Conservation (phyloP, 2,113 vertebrate genomes). For the Actenoides lindsayi region DNA sequence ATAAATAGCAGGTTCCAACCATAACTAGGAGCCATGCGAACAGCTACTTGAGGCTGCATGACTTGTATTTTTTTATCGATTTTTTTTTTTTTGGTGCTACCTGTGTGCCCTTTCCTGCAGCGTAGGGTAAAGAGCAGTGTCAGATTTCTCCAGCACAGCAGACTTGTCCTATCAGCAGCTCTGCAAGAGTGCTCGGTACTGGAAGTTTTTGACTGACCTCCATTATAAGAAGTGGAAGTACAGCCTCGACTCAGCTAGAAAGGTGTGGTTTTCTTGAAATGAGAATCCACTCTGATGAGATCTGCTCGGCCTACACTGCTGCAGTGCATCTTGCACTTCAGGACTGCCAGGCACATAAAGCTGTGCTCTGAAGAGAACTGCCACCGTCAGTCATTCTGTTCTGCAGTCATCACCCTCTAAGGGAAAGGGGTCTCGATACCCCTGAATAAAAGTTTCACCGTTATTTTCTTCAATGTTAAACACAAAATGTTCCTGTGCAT, state of each 20-base stretch:
- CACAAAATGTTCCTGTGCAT: not conserved
- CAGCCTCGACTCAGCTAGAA: not conserved
- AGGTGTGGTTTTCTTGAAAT: not conserved
- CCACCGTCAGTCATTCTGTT: not conserved
- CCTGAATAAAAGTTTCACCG: not conserved
- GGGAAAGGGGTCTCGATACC: not conserved
- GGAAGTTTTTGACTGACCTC: not conserved
- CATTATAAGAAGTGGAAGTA: not conserved
- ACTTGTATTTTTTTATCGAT: no score
- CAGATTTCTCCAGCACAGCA: not conserved
- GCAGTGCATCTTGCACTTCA: not conserved
- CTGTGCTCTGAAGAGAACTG: not conserved
- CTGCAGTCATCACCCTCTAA: not conserved
- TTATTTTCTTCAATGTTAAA: not conserved
- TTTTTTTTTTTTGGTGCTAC: not conserved
- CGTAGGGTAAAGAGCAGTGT: not conserved
- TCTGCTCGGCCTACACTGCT: not conserved
- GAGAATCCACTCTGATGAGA: not conserved
- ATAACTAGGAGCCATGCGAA: not conserved
- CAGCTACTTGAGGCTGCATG: not conserved
- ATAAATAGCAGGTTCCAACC: not conserved
- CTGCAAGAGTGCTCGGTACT: not conserved
- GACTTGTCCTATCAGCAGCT: not conserved
- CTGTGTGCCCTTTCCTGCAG: fast-evolving
- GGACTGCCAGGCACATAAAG: not conserved